Evolutionary conservation across 2,888 invertebrate species (phyloP), one percentile per base, ranked within the genome.

Genomic region (Caenorhabditis sp.): DNA sequence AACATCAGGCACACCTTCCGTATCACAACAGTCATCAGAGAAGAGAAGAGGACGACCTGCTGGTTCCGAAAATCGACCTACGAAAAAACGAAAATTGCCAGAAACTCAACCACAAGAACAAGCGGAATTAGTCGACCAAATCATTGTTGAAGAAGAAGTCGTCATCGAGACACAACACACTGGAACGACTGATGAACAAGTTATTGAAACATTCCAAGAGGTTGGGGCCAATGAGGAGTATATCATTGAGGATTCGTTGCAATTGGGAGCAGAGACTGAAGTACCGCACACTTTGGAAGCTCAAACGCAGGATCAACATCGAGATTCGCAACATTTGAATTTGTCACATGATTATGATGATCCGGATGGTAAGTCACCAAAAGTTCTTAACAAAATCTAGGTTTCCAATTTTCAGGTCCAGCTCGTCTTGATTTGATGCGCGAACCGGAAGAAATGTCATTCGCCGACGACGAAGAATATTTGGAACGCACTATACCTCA

Each of bases 391-490:
- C n/a, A n/a, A n/a, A n/a, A n/a, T n/a, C n/a, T n/a, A n/a, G n/a
- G n/a, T n/a, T n/a, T n/a, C n/a, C n/a, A n/a, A n/a, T n/a, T 21
- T 36, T 20, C 53, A 17, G 57, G 62, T 17, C 43, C 43, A 7
- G 43, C 10, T 43, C 43, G 43, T 17, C 31, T 69, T 25, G 60
- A 64, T 7, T 56, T 69, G 17, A 52, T 26, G n/a, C 53, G 27
- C 3, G 64, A 62, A 8, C n/a, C 14, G 7, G 67, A 63, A 14
- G 70, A 71, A 10, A 12, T 62, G 26, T 58, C 17, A 14, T 63
- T 66, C 17, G 61, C 58, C 17, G 71, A 70, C 12, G 65, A 70
- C 0, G 70, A 71, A 31, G 67, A 63, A 12, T 71, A 23, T 56
- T 14, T 67, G 23, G 59, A 63, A 38, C 63, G 71, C 1, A n/a